phyloP scores from a whole-genome alignment of 2,113 vertebrate genomes.

The Muntiacus muntjak region DNA sequence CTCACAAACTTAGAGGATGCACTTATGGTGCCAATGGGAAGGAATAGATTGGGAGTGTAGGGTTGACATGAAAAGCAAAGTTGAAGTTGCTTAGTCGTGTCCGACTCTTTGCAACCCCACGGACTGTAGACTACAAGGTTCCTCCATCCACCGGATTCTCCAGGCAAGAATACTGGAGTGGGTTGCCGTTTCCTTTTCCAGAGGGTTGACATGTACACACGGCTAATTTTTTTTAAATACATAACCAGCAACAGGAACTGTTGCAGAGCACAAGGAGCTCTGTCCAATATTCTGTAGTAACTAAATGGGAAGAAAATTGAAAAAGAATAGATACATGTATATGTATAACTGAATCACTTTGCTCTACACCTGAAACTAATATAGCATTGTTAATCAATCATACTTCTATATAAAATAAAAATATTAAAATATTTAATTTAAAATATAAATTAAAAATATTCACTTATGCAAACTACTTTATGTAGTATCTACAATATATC shows the following conservation, averaged over 20 bases:
- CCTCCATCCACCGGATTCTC: neutral
- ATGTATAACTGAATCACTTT: neutral
- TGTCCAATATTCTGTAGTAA: neutral
- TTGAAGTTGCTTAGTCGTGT: neutral
- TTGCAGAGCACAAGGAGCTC: neutral
- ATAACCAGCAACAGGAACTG: neutral
- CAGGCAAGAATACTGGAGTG: neutral
- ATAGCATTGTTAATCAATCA: neutral
- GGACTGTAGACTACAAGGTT: neutral
- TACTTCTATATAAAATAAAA: neutral
- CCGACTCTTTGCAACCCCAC: accelerated
- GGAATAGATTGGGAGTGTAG: neutral
- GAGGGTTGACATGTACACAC: neutral
- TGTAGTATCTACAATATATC: neutral
- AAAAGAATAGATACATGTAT: neutral
- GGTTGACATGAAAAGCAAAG: neutral
- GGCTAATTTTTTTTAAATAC: neutral
- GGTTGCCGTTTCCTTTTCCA: neutral
- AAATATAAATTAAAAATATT: neutral
- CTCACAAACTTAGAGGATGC: neutral
- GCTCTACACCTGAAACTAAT: neutral
- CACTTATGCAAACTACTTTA: neutral
- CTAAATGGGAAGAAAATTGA: neutral
- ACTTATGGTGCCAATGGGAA: neutral
- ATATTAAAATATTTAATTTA: neutral